A percentile compares a stretch with the other conserved stretches of the same genome.
Conservation (phyloP, 2,888 invertebrate genomes). For the Yponomeuta plumbellus region DNA sequence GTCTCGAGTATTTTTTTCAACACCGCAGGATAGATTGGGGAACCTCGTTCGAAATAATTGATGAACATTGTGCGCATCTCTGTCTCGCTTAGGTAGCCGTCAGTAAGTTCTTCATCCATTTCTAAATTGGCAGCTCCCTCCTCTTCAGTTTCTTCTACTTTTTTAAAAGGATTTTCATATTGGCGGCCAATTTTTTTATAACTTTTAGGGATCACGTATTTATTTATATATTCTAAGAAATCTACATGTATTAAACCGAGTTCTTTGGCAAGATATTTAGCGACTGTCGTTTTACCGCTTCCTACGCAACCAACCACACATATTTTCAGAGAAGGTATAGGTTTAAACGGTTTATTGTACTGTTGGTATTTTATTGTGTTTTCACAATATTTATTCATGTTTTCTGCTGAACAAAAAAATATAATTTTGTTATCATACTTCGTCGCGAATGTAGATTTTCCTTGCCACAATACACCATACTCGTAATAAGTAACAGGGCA, state of each 20-base stretch:
- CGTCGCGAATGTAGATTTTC: slow-evolving; percentile 72
- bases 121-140: slow-evolving; percentile 43
- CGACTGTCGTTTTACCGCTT: slow-evolving; percentile 71
- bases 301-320: slow-evolving; percentile 76
- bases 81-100: slow-evolving; percentile 48
- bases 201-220: slow-evolving; percentile 54
- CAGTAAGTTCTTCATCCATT: slow-evolving; percentile 49
- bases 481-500: slow-evolving; percentile 79
- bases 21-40: slow-evolving; percentile 57
- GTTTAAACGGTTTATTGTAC: slow-evolving; percentile 53
- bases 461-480: slow-evolving; percentile 76
- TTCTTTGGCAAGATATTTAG: slow-evolving; percentile 68
- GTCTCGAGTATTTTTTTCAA: slow-evolving; percentile 58
- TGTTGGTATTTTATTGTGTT: slow-evolving; percentile 69
- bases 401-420: slow-evolving; percentile 67
- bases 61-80: slow-evolving; percentile 51
- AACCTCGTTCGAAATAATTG: slow-evolving; percentile 69
- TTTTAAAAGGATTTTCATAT: slow-evolving; percentile 58
- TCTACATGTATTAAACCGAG: slow-evolving; percentile 73
- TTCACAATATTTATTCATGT: slow-evolving; percentile 63
- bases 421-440: slow-evolving; percentile 74
- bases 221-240: slow-evolving; percentile 56
- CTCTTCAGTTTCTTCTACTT: slow-evolving; percentile 48
- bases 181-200: slow-evolving; percentile 60
- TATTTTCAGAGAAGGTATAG: slow-evolving; percentile 70